Evolutionary conservation across 2,888 invertebrate genomes (phyloP), one percentile per base, ranked within the genome.

Genomic region (Tetranychus truncatus): DNA sequence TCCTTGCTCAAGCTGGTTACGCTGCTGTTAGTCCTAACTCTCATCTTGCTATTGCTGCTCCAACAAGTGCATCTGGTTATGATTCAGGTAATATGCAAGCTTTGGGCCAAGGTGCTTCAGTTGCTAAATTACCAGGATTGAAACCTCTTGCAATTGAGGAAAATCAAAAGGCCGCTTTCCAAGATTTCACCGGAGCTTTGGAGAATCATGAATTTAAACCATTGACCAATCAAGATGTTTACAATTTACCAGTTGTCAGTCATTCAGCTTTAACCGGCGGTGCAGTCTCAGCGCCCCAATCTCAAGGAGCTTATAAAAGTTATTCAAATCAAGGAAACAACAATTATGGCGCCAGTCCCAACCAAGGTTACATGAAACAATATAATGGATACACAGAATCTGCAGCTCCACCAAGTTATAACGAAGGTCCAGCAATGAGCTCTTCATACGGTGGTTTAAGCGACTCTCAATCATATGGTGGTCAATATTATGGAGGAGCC

Each of bases 121-220:
- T 45, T 20, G 44, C 45, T 44, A 46, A 55, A 44, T n/a, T 55
- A 18, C 66, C 73, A 11, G 34, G 66, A 6, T 8, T 73, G 11
- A 73, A 65, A 73, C 65, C 73, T n/a, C 18, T 73, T 46, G 73
- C 24, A 0, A 45, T 44, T n/a, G 73, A 73, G 9, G 73, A 66
- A 18, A 65, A 66, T 11, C 73, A 73, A 65, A 73, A 73, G 21
- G 18, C 55, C 21, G 73, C 73, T 45, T 66, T 73, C 45, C 66
- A 46, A 45, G 73, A 73, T 66, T 73, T 73, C 73, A 73, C 73
- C 46, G 24, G 34, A 11, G 73, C 73, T 21, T 34, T 73, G 20
- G 73, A 73, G 24, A 46, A 66, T 20, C 65, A 44, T 8, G 66
- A 73, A 18, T 45, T 73, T 15, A 73, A 73, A 45, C 8, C 73